Conservation (phyloP, 30 jellyfish, hydroid and myxozoan genomes). For the Aurelia sp. region DNA sequence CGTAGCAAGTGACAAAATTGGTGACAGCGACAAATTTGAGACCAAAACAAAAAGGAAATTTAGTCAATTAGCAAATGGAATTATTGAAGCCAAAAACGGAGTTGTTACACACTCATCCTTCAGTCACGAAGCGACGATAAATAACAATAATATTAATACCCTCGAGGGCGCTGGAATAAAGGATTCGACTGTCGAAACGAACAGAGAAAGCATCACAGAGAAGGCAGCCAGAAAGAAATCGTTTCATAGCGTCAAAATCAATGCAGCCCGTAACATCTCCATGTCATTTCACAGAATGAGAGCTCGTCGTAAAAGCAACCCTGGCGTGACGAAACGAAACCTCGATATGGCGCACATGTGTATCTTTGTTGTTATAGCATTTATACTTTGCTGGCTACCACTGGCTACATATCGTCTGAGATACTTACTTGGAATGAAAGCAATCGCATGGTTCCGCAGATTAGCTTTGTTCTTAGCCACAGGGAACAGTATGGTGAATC, state of each 20-base stretch:
- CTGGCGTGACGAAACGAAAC: background rate
- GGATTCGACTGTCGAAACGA: no score
- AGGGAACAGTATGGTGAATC: constrained; percentile 41
- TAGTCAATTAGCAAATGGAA: no score
- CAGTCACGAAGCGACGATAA: no score
- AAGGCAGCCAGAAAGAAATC: constrained; percentile 3
- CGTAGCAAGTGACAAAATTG: no score
- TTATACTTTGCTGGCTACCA: constrained; percentile 47
- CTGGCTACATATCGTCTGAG: constrained; percentile 27
- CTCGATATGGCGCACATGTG: constrained; percentile 50
- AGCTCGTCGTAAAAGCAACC: background rate
- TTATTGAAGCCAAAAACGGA: no score
- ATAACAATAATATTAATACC: no score
- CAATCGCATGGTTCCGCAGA: constrained; percentile 51
- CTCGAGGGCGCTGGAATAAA: no score
- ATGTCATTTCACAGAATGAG: background rate
- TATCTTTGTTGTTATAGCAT: constrained; percentile 33
- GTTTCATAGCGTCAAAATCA: background rate
- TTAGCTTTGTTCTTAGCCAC: constrained; percentile 46
- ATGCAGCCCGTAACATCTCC: background rate
- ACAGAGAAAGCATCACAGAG: no score
- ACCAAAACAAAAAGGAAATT: no score
- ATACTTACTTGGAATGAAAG: constrained; percentile 35
- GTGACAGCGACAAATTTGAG: no score
- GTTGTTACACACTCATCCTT: no score